Conservation (phyloP, 2,113 vertebrate genomes). For the Amphiprion ocellaris region DNA sequence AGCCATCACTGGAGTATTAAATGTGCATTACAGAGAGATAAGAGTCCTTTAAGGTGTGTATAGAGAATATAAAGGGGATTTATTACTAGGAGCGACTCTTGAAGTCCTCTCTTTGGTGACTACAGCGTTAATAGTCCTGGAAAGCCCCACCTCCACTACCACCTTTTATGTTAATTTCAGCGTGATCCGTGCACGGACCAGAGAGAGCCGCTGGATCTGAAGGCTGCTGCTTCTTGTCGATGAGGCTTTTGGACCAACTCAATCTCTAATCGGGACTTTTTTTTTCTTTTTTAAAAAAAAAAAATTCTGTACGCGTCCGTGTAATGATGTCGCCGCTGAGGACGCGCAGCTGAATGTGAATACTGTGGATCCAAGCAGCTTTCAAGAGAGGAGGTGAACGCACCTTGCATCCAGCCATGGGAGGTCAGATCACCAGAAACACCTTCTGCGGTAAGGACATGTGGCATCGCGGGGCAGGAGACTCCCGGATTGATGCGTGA, state of each 20-base stretch:
- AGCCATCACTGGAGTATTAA: too few species aligned
- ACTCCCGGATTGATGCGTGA: not conserved
- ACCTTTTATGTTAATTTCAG: conserved; percentile 80
- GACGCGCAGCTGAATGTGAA: conserved; percentile 54
- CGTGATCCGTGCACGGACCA: conserved; percentile 50
- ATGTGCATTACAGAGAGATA: not conserved
- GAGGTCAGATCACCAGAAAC: conserved; percentile 90
- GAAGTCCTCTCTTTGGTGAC: conserved; percentile 28
- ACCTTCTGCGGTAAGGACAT: conserved; percentile 88
- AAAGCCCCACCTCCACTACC: conserved; percentile 74
- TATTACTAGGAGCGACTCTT: not conserved
- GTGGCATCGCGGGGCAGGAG: conserved; percentile 5
- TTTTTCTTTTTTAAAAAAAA: too few species aligned
- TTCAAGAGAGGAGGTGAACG: conserved; percentile 71
- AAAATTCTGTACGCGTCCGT: not conserved
- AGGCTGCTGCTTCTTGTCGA: conserved; percentile 42
- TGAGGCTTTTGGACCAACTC: conserved; percentile 11
- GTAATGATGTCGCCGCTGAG: conserved; percentile 50
- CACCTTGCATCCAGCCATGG: conserved; percentile 87
- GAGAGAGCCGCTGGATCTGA: conserved; percentile 26
- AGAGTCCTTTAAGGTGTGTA: not conserved
- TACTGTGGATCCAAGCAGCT: conserved; percentile 17
- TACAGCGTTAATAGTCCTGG: conserved; percentile 47
- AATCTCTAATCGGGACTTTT: conserved; percentile 14
- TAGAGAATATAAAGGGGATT: not conserved